Percentiles rank a stretch among this genome's conserved stretches.
These are phyloP conservation scores for Caenorhabditis parvicauda DNA, from an alignment of 2,888 invertebrate species.

Conservation along the genomic window DNA sequence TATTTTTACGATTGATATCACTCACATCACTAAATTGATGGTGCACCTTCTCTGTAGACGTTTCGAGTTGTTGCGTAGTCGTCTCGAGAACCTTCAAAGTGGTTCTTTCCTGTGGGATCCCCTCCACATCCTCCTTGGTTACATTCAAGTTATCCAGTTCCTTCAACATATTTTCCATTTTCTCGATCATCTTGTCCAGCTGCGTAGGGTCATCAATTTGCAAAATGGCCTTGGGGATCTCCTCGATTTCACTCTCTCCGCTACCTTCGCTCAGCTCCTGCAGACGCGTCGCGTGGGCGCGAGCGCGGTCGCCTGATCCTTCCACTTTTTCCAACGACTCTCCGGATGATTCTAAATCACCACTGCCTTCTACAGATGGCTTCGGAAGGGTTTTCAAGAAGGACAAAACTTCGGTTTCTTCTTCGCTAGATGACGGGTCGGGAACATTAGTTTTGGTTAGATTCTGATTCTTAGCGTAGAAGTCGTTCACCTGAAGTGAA, in stretches of 20 bases:
- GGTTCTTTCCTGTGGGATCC: slow-evolving; percentile 8
- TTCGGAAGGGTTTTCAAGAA: slow-evolving; percentile 15
- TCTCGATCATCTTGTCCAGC: slow-evolving; percentile 25
- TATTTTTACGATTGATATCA: too few species aligned
- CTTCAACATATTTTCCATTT: slow-evolving; percentile 31
- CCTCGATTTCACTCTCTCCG: slow-evolving; percentile 6
- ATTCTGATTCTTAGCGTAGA: too few species aligned
- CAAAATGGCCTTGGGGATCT: neutral
- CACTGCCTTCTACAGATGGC: too few species aligned
- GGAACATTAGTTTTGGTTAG: too few species aligned
- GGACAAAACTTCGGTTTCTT: slow-evolving; percentile 17
- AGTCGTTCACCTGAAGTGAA: too few species aligned
- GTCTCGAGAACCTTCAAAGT: slow-evolving; percentile 1
- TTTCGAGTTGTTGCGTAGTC: neutral
- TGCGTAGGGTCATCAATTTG: slow-evolving; percentile 5
- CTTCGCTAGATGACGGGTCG: too few species aligned
- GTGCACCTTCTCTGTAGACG: neutral
- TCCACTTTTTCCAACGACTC: slow-evolving; percentile 14
- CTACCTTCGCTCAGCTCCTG: slow-evolving; percentile 10
- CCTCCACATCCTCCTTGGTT: slow-evolving; percentile 2
- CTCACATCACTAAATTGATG: too few species aligned
- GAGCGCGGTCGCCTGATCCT: neutral
- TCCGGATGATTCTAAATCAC: slow-evolving; percentile 18
- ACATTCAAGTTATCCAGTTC: slow-evolving; percentile 19
- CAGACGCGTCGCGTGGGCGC: neutral